Percentiles rank a stretch among this genome's conserved stretches.
phyloP scores from a whole-genome alignment of 2,113 vertebrate genomes.

The Fregetta grallaria region DNA sequence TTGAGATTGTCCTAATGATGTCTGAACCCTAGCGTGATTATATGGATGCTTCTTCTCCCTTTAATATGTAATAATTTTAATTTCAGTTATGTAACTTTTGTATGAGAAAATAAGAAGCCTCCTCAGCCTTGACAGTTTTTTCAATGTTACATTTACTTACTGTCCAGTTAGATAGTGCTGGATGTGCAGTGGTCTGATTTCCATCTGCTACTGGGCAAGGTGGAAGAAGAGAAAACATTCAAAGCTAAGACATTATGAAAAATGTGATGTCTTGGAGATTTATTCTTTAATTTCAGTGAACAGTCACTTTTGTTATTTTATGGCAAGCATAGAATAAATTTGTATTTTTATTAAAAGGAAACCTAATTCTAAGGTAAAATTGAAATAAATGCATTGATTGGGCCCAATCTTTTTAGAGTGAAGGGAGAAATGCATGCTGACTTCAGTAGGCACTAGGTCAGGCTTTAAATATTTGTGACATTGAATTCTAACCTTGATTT shows the following conservation, averaged over 20 bases:
- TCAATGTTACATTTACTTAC: background rate
- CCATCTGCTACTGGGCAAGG: background rate
- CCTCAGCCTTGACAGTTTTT: background rate
- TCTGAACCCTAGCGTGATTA: background rate
- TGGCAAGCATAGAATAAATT: background rate
- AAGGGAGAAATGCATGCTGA: background rate
- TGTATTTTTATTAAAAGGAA: background rate
- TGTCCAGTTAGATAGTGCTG: background rate
- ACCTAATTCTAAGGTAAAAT: background rate
- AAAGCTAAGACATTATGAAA: background rate
- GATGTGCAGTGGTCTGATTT: background rate
- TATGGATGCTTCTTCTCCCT: background rate
- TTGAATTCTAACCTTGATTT: background rate
- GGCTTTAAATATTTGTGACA: background rate
- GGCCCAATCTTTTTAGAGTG: background rate
- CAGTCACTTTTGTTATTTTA: background rate
- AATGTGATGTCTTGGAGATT: background rate
- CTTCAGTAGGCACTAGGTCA: background rate
- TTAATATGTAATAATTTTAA: background rate
- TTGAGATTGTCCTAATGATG: background rate
- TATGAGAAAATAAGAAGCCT: background rate
- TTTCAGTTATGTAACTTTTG: background rate
- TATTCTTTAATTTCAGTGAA: background rate
- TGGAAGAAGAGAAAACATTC: background rate
- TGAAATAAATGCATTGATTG: background rate